Conservation (phyloP, 2,888 invertebrate species). For the Andrena trimmerana region DNA sequence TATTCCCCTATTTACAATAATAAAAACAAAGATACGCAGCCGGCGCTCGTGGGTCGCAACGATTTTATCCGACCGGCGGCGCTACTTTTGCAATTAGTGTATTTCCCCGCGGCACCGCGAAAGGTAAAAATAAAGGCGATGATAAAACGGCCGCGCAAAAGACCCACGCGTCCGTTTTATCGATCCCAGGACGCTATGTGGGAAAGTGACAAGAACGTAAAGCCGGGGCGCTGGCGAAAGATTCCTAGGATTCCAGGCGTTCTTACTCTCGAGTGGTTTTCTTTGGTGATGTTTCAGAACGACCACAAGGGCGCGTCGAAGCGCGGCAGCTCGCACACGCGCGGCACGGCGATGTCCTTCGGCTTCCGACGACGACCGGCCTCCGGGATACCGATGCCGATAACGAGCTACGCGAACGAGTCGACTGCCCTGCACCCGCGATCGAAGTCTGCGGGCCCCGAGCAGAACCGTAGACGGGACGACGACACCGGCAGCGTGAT, state of each 20-base stretch:
- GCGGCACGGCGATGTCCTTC: constrained; percentile 93
- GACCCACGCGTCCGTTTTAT: constrained; percentile 7
- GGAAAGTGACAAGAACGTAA: constrained; percentile 5
- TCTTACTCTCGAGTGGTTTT: constrained; percentile 6
- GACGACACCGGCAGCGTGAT: constrained; percentile 79
- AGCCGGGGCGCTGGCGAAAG: constrained; percentile 4
- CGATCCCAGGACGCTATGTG: constrained; percentile 2
- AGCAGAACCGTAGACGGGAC: constrained; percentile 85
- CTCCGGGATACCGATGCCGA: constrained; percentile 85
- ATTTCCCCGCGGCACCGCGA: neutral
- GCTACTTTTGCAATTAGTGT: neutral
- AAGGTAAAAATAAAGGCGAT: constrained; percentile 18
- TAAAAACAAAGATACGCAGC: too few relatives aligned
- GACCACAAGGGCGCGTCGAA: constrained; percentile 88
- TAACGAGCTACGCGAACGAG: constrained; percentile 68
- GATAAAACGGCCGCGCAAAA: constrained; percentile 5
- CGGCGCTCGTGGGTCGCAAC: neutral
- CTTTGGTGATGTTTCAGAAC: constrained; percentile 85
- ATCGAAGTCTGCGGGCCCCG: constrained; percentile 84
- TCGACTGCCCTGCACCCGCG: constrained; percentile 83
- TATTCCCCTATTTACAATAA: too few relatives aligned
- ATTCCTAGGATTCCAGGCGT: constrained; percentile 18
- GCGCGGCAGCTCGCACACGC: constrained; percentile 86
- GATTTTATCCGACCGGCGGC: neutral
- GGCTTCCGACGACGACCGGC: constrained; percentile 91